Evolutionary conservation across 2,888 invertebrate species (phyloP).

Genomic region (Xestia ashworthii): DNA sequence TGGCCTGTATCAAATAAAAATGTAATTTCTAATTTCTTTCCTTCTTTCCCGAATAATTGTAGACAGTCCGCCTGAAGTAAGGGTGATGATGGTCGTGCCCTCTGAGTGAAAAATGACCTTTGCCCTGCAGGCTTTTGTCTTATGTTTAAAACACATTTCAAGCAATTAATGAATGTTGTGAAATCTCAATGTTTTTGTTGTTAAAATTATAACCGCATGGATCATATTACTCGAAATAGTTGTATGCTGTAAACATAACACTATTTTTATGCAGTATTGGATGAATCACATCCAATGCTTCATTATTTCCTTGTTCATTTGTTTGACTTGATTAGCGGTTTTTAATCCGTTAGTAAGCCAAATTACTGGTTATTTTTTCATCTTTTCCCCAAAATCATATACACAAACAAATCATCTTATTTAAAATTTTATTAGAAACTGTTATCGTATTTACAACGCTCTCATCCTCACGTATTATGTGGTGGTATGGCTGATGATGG

Average conservation of each 20-base stretch:
- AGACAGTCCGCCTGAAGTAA: not conserved
- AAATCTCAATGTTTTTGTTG: not conserved
- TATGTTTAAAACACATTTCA: not conserved
- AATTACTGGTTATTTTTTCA: not conserved
- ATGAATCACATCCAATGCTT: not conserved
- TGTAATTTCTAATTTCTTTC: too few species aligned
- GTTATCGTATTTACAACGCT: constrained; percentile 40
- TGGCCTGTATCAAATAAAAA: too few species aligned
- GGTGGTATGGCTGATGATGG: not conserved
- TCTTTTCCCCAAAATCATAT: not conserved
- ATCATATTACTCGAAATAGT: too few species aligned
- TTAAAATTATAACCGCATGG: not conserved
- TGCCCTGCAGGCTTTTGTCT: not conserved
- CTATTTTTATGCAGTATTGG: not conserved
- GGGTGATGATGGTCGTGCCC: not conserved
- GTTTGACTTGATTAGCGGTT: not conserved
- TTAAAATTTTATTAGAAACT: constrained; percentile 42
- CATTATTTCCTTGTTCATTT: not conserved
- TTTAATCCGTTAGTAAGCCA: not conserved
- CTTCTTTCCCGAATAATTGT: not conserved
- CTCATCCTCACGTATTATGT: constrained; percentile 28
- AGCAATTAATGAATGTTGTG: not conserved
- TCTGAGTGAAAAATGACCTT: not conserved
- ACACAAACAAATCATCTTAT: constrained; percentile 16
- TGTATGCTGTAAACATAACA: not conserved